phyloP scores from a whole-genome alignment of 2,888 invertebrate species.

The Hypselothyrea guttata region DNA sequence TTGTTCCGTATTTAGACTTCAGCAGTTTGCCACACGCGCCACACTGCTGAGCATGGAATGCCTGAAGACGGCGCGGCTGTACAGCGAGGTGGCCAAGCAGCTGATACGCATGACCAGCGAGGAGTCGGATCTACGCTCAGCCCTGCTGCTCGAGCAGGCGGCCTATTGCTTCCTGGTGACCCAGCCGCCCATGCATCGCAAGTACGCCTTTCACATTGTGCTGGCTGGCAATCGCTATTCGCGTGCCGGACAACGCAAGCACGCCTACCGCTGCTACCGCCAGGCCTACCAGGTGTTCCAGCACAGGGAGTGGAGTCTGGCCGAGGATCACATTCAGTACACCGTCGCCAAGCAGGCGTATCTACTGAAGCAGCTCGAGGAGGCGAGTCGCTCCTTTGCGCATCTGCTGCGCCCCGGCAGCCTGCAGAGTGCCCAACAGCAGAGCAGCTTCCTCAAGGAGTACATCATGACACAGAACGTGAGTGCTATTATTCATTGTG shows the following conservation, averaged over 20 bases:
- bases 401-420: slow-evolving; percentile 88
- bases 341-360: slow-evolving; percentile 95
- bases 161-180: slow-evolving; percentile 92
- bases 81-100: slow-evolving; percentile 96
- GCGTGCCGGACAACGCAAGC: slow-evolving; percentile 95
- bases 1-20: slow-evolving; percentile 86
- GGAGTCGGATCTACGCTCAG: slow-evolving; percentile 97
- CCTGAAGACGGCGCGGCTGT: slow-evolving; percentile 89
- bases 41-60: slow-evolving; percentile 95
- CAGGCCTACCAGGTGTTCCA: slow-evolving; percentile 92
- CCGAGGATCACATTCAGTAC: slow-evolving; percentile 97
- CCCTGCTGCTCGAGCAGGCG: slow-evolving; percentile 96
- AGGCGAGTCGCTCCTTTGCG: slow-evolving; percentile 89
- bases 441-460: slow-evolving; percentile 92
- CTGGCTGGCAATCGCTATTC: slow-evolving; percentile 97
- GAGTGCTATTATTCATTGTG: too few relatives aligned
- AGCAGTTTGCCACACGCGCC: slow-evolving; percentile 95
- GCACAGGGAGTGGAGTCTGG: slow-evolving; percentile 92
- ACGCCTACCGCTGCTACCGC: slow-evolving; percentile 94
- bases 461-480: slow-evolving; percentile 93
- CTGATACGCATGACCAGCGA: slow-evolving; percentile 97
- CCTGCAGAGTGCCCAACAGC: slow-evolving; percentile 88
- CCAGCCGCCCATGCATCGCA: slow-evolving; percentile 89
- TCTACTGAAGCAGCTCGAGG: slow-evolving; percentile 88
- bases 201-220: slow-evolving; percentile 98